Evolutionary conservation across 2,797 vertebrate genomes (phyloP), one percentile per base, ranked within the genome.

Genomic region (Podargus strigoides): DNA sequence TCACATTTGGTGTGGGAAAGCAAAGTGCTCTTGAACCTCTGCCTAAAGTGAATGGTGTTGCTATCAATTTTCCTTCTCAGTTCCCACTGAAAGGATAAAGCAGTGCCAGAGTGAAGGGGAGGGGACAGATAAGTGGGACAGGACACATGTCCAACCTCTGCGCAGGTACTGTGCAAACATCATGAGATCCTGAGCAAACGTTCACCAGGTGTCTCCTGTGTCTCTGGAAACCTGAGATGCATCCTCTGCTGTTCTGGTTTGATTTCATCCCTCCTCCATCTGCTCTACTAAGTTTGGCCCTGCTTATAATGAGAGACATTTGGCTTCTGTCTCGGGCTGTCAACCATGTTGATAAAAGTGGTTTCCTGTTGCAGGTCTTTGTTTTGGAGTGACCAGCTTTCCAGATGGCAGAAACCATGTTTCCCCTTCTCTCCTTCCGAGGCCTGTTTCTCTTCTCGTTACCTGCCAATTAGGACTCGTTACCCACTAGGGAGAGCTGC

Each of bases 331-430:
- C 80, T 72, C n/a, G 1, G 52, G 85, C 93, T 83, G 79, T 76
- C 42, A 6, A 42, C 53, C 15, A 3, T 9, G 53, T 30, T 59
- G 79, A 42, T 34, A 22, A 83, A 46, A 66, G 28, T 5, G 47
- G 44, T 70, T 95, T 94, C 93, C 89, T n/a, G 6, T 49, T 80
- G 63, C 87, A 68, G 55, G 74, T 49, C 37, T 72, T 62, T 81
- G 69, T 79, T 52, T 52, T 8, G 4, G 32, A 69, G 28, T 55
- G n/a, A 68, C 56, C 66, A 36, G 7, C 27, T 84, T 78, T 49
- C 78, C 80, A 74, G 90, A 55, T 62, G 89, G 67, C 76, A 42
- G 78, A 55, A 67, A 64, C 56, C 63, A 28, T 39, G 2, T 72
- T 85, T 82, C 56, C 67, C 55, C 34, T 36, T 19, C 73, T n/a